Base-by-base conservation (phyloP, 37 sponge, comb jelly and placozoan genomes). In the Oopsacas minuta region DNA sequence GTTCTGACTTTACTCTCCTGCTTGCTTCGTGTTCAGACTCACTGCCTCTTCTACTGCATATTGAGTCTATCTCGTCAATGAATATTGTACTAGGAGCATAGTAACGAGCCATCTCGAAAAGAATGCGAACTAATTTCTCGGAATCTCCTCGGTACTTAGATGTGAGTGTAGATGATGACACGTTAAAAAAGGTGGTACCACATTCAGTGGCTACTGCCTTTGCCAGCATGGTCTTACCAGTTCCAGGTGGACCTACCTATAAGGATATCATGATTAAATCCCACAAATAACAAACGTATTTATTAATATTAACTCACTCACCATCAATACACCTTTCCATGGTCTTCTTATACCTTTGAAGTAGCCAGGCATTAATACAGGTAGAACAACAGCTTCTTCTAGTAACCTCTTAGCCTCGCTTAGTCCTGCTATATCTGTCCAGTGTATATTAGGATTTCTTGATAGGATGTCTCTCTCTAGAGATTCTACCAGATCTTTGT, bases 201-300 rank as follows among this genome's bases (percentile, higher is more conserved):
- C 97, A 96, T 82, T 96, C 97, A 0, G 97, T 96, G 38, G 97
- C 97, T 0, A 97, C 94, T 15, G 98, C 98, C 82, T 97, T 97
- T 37, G 98, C 98, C 38, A 97, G 91, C 69, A 97, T 87, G 22
- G 98, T 97, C 86, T 97, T 97, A 8, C 98, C 98, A 86, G 98
- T 97, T 36, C 98, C 98, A 34, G 95, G 95, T 7, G 95, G 99
- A 10, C 95, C 99, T 0, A 97, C 99, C 97, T 61, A n/a, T 17
- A n/a, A 61, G 30, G 7, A 12, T 61, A 32, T 25, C 30, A 87
- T 34, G 28, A 61, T 34, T 46, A 10, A 20, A 61, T 32, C 75
- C 22, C 30, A 25, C 30, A 61, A 61, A 30, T 81, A 81, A 30
- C 36, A 36, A 15, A 36, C 36, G 15, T 81, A 81, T 36, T 23